Evolutionary conservation across 2,113 vertebrate species (phyloP), one percentile per base, ranked within the genome.

Genomic region (Echinops telfairi): DNA sequence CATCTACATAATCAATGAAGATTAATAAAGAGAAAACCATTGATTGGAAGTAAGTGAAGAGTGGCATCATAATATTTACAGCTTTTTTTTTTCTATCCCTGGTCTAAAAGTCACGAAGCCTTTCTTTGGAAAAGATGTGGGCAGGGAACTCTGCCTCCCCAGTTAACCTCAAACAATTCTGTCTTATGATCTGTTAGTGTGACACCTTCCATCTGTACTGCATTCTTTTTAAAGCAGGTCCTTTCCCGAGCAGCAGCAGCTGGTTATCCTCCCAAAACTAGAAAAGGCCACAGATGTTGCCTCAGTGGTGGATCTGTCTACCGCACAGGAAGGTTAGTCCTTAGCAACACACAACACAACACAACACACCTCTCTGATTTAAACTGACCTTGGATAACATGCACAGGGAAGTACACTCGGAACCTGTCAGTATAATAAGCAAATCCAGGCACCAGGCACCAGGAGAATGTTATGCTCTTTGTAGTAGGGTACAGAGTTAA

Each of bases 31-130:
- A 43, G n/a, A 86, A 91, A 91, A 89, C 29, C 14, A 33, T 70
- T 62, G 94, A 78, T 15, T 57, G n/a, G 14, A 83, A 88, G 10
- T 38, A 78, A 76, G 36, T 70, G 64, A 86, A 83, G 60, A 86
- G 2, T 83, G 9, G 23, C 75, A 75, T 10, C 6, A 86, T 79
- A 1, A 80, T 1, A 76, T 93, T 80, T 89, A 80, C 11, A 70
- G 23, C 60, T 75, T 89, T 91, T 91, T 53, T 57, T 89, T 93
- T 68, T 86, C 29, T 53, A 53, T 86, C 12, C 2, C 15, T 95
- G 38, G 25, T 86, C n/a, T 85, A 79, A 53, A 33, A 83, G 31
- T 27, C 0, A 71, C 38, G 25, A 77, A 64, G 15, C 22, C 43
- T 58, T 92, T 79, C 81, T 73, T 86, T 83, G 77, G 64, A 86